Percentiles rank a stretch among this genome's conserved stretches.
These are phyloP conservation scores for Poecilobothrus nobilitatus DNA, from an alignment of 2,888 invertebrate species.

Conservation along the genomic window DNA sequence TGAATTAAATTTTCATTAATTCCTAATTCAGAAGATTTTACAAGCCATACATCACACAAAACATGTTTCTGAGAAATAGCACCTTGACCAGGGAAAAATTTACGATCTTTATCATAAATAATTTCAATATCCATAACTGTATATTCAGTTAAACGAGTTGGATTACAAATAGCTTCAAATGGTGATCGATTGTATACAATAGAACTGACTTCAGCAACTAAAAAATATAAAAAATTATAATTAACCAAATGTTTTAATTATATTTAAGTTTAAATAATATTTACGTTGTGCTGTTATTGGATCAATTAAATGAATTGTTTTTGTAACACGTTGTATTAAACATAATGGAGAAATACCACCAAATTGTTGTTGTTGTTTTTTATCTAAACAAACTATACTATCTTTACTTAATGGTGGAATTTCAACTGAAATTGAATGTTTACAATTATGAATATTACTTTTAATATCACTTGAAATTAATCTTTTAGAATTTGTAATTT, in stretches of 20 bases:
- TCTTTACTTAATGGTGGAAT: constrained; percentile 95
- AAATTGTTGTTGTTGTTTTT: constrained; percentile 73
- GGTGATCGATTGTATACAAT: constrained; percentile 78
- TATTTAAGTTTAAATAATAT: constrained; percentile 23
- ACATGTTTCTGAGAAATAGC: constrained; percentile 78
- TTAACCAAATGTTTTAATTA: not conserved
- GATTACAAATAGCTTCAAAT: constrained; percentile 79
- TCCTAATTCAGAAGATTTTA: constrained; percentile 78
- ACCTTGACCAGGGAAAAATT: constrained; percentile 80
- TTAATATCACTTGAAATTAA: constrained; percentile 95
- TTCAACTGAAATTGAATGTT: constrained; percentile 88
- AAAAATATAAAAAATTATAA: constrained; percentile 21
- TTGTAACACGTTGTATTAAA: constrained; percentile 81
- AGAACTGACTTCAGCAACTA: constrained; percentile 76
- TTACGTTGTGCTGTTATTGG: constrained; percentile 75
- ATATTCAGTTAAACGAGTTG: constrained; percentile 84
- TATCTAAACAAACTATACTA: constrained; percentile 81
- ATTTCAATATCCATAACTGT: constrained; percentile 88
- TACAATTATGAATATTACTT: constrained; percentile 94
- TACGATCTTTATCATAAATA: constrained; percentile 54
- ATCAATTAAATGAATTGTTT: constrained; percentile 86
- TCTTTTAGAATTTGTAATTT: constrained; percentile 84
- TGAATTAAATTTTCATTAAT: constrained; percentile 72
- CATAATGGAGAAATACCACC: constrained; percentile 85
- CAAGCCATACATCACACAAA: constrained; percentile 89